Percentiles rank a stretch among this genome's conserved stretches.
phyloP scores from a whole-genome alignment of 2,797 vertebrate genomes.

The Natrix natrix region DNA sequence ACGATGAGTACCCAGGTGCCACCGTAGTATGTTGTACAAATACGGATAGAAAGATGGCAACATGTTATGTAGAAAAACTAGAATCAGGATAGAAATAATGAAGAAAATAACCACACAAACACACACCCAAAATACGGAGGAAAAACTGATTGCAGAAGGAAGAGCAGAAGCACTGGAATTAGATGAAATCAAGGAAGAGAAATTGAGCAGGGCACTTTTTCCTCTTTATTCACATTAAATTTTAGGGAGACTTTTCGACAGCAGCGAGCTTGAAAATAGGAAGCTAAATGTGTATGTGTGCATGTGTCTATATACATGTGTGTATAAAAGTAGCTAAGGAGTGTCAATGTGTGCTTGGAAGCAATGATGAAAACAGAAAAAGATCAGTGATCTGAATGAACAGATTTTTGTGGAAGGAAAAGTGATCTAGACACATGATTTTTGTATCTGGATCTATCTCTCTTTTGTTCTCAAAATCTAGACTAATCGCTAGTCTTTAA shows the following conservation, averaged over 20 bases:
- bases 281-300: background rate
- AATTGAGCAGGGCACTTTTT: background rate
- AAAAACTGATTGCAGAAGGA: background rate
- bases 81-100: background rate
- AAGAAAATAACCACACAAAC: background rate
- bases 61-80: background rate
- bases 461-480: background rate
- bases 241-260: background rate
- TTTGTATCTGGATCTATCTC: background rate
- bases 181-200: background rate
- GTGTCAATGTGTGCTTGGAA: background rate
- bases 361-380: background rate
- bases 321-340: background rate
- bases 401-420: background rate
- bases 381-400: background rate
- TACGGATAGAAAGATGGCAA: background rate
- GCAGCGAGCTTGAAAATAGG: background rate
- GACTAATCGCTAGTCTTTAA: background rate
- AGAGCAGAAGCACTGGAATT: background rate
- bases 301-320: background rate
- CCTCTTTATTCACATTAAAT: background rate
- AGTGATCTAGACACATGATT: background rate
- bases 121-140: background rate
- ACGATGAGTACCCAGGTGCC: background rate
- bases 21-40: background rate